These are phyloP conservation scores for Corydoras maculifer DNA, from an alignment of 2,113 vertebrate genomes.

Conservation along the genomic window DNA sequence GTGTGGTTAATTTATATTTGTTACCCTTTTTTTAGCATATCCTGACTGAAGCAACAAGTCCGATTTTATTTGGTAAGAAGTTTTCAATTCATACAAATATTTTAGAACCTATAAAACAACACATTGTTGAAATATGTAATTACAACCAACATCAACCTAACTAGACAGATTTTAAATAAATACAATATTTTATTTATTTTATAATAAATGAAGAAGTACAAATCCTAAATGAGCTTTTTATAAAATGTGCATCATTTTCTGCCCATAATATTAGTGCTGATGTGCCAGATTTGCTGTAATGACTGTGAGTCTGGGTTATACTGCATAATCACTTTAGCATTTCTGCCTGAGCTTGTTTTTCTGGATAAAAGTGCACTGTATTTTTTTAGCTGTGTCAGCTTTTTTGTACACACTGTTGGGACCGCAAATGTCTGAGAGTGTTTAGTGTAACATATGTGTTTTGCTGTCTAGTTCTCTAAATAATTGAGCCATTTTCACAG, in stretches of 20 bases:
- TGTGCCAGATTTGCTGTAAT: constrained; percentile 14
- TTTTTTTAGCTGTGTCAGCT: constrained; percentile 12
- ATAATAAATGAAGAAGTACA: background rate
- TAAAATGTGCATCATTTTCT: background rate
- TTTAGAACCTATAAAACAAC: too few species aligned
- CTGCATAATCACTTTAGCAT: constrained; percentile 9
- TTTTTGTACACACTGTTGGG: background rate
- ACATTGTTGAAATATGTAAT: too few species aligned
- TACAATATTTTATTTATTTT: too few species aligned
- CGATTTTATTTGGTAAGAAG: too few species aligned
- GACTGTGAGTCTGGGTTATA: background rate
- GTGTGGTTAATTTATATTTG: too few species aligned
- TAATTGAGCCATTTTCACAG: constrained; percentile 14
- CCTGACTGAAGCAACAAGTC: too few species aligned
- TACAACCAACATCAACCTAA: too few species aligned
- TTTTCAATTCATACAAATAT: too few species aligned
- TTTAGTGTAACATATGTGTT: constrained; percentile 18
- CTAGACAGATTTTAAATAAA: too few species aligned
- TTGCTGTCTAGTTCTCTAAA: background rate
- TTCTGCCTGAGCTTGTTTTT: constrained; percentile 9
- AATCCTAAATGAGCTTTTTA: background rate
- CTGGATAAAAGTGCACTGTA: background rate
- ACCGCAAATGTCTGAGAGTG: background rate
- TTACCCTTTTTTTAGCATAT: too few species aligned
- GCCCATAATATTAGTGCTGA: constrained; percentile 10